phyloP scores from a whole-genome alignment of 2,888 invertebrate genomes.

The Agrochola lychnidis region DNA sequence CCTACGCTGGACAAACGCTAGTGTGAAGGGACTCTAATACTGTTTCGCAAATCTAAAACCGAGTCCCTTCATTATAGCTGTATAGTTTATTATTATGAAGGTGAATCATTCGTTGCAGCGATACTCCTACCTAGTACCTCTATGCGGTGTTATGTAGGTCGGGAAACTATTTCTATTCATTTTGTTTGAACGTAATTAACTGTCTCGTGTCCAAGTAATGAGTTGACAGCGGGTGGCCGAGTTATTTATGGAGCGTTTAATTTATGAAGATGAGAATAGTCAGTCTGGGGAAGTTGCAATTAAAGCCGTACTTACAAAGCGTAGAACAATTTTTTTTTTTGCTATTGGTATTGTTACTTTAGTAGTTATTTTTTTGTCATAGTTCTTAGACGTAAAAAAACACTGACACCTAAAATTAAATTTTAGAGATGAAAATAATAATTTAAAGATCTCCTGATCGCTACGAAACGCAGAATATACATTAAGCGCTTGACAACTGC shows the following conservation, averaged over 20 bases:
- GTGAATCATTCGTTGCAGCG: constrained; percentile 41
- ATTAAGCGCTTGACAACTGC: too few species aligned
- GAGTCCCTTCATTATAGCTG: neutral
- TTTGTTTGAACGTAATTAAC: constrained; percentile 58
- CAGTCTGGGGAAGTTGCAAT: neutral
- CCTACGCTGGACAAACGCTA: too few species aligned
- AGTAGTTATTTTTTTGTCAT: too few species aligned
- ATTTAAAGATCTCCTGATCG: neutral
- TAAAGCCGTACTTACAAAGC: neutral
- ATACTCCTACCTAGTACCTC: constrained; percentile 6
- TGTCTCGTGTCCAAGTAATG: constrained; percentile 28
- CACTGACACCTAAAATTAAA: too few species aligned
- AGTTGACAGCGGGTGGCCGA: constrained; percentile 16
- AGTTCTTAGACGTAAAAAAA: too few species aligned
- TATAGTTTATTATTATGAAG: constrained; percentile 27
- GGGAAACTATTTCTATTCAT: constrained; percentile 49
- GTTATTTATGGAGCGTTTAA: constrained; percentile 15
- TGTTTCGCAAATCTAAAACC: constrained; percentile 22
- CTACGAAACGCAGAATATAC: neutral
- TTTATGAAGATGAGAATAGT: constrained; percentile 15
- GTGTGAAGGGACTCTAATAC: too few species aligned
- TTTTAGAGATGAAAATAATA: too few species aligned
- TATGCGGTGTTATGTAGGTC: constrained; percentile 52
- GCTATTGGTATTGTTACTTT: too few species aligned
- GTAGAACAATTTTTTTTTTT: too few species aligned